Base-by-base conservation (phyloP, 2,888 invertebrate species). In the Labia minor region DNA sequence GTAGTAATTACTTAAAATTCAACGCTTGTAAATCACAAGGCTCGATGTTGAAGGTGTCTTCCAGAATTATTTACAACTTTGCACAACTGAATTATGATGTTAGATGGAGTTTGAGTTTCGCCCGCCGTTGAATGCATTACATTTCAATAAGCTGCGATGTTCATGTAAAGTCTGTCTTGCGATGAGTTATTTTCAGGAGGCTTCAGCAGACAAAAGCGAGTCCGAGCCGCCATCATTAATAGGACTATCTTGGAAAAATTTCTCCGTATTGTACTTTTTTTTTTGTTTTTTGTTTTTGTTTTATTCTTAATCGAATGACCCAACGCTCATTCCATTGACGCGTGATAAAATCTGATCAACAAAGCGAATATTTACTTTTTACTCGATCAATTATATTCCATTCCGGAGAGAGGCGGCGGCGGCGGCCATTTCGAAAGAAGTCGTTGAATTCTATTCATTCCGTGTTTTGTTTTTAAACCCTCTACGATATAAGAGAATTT, bases 141-240 rank as follows among this genome's bases (percentile, higher is more conserved):
- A 49, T 49, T 49, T 49, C 49, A 49, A 49, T 49, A 49, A 49
- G 49, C 49, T 16, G 49, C 49, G 49, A 49, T 49, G 49, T 49
- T 49, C 49, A 49, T 49, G 49, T 49, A 49, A 49, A 49, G 49
- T 49, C 16, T 8, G 16, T 3, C 14, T 4, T 8, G 49, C 3
- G 49, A 49, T 49, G 49, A 49, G 49, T 49, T 49, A 49, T 49
- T n/a, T 49, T 49, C 16, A 49, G 16, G 49, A 49, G 49, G 49
- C 14, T 49, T 14, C 4, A n/a, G 2, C 49, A 49, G 49, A 49
- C 49, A 49, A 49, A 49, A 49, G 26, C 3, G 26, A 26, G 26
- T 8, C 8, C 26, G 26, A 26, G 49, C 49, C 33, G 49, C 4
- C 49, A 14, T 49, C 49, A 49, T 49, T 49, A 49, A 49, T n/a